phyloP scores from a whole-genome alignment of 2,888 invertebrate species.

The Ecliptopera silaceata region DNA sequence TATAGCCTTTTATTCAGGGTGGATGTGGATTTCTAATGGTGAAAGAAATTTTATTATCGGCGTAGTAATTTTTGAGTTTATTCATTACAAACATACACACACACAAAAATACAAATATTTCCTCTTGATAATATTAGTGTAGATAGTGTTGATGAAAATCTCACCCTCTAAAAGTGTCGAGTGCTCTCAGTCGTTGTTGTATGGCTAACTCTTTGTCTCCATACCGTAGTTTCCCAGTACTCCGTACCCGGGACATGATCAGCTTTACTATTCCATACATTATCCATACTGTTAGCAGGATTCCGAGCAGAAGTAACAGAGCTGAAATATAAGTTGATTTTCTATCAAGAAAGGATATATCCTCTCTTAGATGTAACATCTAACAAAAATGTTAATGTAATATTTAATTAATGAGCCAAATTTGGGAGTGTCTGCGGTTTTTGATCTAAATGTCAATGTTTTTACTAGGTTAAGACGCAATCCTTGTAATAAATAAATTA shows the following conservation, averaged over 20 bases:
- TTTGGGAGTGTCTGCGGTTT: neutral
- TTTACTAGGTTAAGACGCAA: neutral
- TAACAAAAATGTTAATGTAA: no score
- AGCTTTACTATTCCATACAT: constrained; percentile 65
- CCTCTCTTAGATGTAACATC: no score
- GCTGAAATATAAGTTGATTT: constrained; percentile 47
- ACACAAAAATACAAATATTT: no score
- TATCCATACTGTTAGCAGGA: constrained; percentile 63
- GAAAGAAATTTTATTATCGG: no score
- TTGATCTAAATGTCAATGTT: neutral
- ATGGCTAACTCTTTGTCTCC: constrained; percentile 77
- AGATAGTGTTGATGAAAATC: no score
- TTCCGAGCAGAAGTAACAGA: constrained; percentile 63
- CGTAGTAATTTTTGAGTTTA: no score
- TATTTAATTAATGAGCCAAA: neutral
- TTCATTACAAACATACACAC: no score
- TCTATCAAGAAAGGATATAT: neutral
- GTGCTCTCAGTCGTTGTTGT: constrained; percentile 80
- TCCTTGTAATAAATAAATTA: neutral
- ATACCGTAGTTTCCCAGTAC: constrained; percentile 73
- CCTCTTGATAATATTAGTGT: no score
- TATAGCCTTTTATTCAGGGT: no score
- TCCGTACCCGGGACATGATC: constrained; percentile 69
- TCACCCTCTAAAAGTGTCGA: constrained; percentile 92
- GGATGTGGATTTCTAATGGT: no score